These are phyloP conservation scores for Alfaro cultratus DNA, from an alignment of 2,797 vertebrate genomes.

Conservation along the genomic window DNA sequence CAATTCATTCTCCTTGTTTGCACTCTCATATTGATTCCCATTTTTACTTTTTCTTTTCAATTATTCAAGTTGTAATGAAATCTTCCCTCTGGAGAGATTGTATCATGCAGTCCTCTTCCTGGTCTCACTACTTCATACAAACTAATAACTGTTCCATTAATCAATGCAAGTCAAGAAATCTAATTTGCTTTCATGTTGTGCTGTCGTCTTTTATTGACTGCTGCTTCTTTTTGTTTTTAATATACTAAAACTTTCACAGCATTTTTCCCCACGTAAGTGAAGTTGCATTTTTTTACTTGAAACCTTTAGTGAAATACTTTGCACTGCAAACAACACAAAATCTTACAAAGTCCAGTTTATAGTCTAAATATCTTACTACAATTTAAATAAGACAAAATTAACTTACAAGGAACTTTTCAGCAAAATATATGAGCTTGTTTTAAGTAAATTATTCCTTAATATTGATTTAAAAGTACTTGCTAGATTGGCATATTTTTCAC, in stretches of 20 bases:
- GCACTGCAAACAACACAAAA: no score
- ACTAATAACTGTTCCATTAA: constrained; percentile 19
- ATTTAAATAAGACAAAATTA: no score
- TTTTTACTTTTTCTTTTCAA: constrained; percentile 22
- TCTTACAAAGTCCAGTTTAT: no score
- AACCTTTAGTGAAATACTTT: neutral
- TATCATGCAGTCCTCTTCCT: constrained; percentile 13
- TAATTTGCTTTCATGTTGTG: constrained; percentile 13
- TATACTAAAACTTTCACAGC: neutral
- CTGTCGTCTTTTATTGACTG: constrained; percentile 24
- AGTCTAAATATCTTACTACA: no score
- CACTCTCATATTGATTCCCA: constrained; percentile 25
- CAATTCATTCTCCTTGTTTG: constrained; percentile 30
- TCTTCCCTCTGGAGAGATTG: constrained; percentile 10
- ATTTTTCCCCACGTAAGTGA: neutral
- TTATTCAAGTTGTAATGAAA: constrained; percentile 33
- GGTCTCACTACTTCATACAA: constrained; percentile 5
- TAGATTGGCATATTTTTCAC: no score
- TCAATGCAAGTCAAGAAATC: constrained; percentile 10
- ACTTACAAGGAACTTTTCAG: no score
- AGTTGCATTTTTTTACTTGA: neutral
- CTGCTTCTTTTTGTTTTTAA: neutral
- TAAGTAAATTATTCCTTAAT: no score
- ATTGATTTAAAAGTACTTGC: no score
- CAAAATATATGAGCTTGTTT: no score